These are phyloP conservation scores for Palaemon carinicauda DNA, from an alignment of 1,140 invertebrate species.

Conservation along the genomic window DNA sequence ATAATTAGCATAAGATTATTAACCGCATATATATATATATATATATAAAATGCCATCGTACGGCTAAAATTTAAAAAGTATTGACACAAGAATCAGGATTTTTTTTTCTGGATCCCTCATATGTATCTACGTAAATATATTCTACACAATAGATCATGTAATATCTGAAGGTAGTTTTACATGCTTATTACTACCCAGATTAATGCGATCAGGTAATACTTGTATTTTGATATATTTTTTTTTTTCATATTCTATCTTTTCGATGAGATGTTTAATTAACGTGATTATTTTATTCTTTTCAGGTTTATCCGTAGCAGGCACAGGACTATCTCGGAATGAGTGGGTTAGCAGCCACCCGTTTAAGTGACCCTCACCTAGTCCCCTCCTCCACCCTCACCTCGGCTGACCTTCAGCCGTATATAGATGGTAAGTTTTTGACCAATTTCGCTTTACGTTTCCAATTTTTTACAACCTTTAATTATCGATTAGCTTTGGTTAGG, in stretches of 20 bases:
- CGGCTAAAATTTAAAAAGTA: no score
- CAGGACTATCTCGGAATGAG: conserved; percentile 75
- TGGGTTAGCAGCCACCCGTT: conserved; percentile 68
- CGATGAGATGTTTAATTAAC: conserved; percentile 67
- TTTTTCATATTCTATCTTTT: no score
- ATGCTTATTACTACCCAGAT: no score
- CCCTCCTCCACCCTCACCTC: conserved; percentile 74
- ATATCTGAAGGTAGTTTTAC: no score
- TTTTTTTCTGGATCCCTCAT: no score
- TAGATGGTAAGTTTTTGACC: conserved; percentile 74
- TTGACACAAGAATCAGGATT: no score
- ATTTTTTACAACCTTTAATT: neutral
- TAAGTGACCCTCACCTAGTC: conserved; percentile 70
- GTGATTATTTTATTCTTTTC: neutral
- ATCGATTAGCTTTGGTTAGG: neutral
- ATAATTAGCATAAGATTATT: no score
- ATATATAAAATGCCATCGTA: conserved; percentile 65
- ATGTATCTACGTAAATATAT: no score
- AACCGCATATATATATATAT: no score
- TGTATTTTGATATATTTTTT: no score
- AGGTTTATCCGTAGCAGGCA: conserved; percentile 69
- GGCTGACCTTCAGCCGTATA: conserved; percentile 72
- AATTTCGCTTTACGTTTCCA: neutral
- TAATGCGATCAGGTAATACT: no score
- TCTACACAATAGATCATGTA: no score